Evolutionary conservation across 1,140 invertebrate species (phyloP).

Genomic region (Chionoecetes opilio): DNA sequence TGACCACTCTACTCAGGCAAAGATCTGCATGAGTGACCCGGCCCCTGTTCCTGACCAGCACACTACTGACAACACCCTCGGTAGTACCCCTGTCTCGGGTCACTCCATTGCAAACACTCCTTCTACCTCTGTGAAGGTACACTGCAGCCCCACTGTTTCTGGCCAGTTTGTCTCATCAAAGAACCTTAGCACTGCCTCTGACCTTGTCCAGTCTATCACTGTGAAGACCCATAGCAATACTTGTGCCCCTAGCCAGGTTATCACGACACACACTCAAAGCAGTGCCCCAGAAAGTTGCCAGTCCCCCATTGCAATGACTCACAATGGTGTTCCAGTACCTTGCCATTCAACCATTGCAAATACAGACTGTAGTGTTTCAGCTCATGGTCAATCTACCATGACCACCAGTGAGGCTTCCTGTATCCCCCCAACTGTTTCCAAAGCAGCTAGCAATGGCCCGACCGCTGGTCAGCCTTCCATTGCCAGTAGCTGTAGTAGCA

Average conservation of each 20-base stretch:
- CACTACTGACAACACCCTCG: background rate
- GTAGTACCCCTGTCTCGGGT: background rate
- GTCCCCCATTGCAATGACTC: background rate
- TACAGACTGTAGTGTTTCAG: background rate
- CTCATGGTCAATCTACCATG: background rate
- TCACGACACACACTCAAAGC: background rate
- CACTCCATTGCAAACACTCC: background rate
- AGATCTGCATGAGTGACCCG: background rate
- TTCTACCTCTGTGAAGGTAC: background rate
- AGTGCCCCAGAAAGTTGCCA: background rate
- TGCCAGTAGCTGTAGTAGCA: background rate
- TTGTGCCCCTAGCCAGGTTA: background rate
- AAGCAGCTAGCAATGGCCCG: background rate
- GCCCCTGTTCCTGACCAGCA: background rate
- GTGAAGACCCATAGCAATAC: background rate
- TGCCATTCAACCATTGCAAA: background rate
- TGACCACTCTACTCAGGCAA: background rate
- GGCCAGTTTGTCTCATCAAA: background rate
- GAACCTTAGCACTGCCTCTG: background rate
- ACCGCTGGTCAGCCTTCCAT: background rate
- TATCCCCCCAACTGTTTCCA: background rate
- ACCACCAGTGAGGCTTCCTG: background rate
- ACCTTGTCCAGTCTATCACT: background rate
- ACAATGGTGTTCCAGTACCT: background rate
- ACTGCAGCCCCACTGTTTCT: background rate